Conservation (phyloP, 1,140 invertebrate genomes). For the Drosophila simulans region DNA sequence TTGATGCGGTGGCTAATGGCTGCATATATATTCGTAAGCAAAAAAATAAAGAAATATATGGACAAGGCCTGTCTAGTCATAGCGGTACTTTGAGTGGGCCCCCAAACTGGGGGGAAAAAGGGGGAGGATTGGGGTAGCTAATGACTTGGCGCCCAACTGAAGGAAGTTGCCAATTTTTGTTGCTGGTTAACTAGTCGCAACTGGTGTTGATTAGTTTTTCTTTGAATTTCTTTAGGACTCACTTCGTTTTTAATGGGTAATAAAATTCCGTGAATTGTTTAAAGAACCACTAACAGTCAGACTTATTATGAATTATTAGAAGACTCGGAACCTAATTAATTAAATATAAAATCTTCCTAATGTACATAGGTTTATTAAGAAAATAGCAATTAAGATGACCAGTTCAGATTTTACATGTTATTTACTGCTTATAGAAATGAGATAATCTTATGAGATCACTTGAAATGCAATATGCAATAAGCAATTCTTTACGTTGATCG, state of each 20-base stretch:
- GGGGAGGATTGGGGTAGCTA: slow-evolving; percentile 53
- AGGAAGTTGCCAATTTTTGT: slow-evolving; percentile 75
- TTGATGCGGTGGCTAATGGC: slow-evolving; percentile 63
- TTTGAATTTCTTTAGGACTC: not conserved
- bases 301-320: not conserved
- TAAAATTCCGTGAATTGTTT: slow-evolving; percentile 3
- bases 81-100: slow-evolving; percentile 74
- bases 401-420: slow-evolving; percentile 4
- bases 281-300: not conserved
- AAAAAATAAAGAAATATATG: slow-evolving; percentile 25
- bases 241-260: not conserved
- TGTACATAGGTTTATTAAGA: no score
- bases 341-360: no score
- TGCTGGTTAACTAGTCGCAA: slow-evolving; percentile 38
- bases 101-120: not conserved
- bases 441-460: slow-evolving; percentile 32
- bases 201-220: slow-evolving; percentile 49
- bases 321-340: no score
- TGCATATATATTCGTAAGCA: slow-evolving; percentile 24
- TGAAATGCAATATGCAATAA: not conserved
- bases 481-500: not conserved
- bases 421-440: slow-evolving; percentile 1
- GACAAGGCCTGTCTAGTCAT: slow-evolving; percentile 66
- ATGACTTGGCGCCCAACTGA: slow-evolving; percentile 74
- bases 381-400: not conserved